Evolutionary conservation across 1,140 invertebrate genomes (phyloP).

Genomic region (Bombus picipes): DNA sequence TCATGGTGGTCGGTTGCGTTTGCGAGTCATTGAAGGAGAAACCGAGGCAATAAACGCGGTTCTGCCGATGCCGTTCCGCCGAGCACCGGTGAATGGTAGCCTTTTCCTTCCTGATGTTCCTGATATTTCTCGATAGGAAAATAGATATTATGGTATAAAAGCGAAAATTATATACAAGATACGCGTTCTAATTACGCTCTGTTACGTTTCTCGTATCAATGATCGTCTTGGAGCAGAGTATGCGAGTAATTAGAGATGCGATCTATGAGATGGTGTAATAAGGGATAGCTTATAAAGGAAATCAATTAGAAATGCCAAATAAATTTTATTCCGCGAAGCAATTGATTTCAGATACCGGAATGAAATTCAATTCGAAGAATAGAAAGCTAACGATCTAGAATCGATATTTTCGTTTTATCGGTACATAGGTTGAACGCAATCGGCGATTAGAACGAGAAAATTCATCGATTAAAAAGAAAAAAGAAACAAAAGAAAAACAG

Average conservation of each 20-base stretch:
- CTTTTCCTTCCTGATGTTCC: background rate
- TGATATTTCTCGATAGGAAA: background rate
- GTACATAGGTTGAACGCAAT: background rate
- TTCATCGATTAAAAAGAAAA: background rate
- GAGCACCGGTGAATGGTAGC: background rate
- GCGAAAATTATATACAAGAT: background rate
- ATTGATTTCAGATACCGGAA: background rate
- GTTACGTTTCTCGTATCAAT: background rate
- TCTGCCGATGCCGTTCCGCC: background rate
- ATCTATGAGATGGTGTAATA: background rate
- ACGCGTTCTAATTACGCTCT: background rate
- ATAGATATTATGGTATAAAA: background rate
- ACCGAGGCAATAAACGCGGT: slow-evolving; percentile 4
- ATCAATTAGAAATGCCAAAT: background rate
- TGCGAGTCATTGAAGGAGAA: background rate
- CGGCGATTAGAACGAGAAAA: background rate
- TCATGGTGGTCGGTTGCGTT: background rate
- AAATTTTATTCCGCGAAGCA: background rate
- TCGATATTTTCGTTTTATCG: background rate
- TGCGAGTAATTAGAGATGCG: background rate
- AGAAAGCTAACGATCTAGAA: background rate
- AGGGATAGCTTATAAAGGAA: background rate
- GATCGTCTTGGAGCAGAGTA: background rate
- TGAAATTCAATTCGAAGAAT: no score
- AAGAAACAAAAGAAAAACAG: no score